A percentile compares a stretch with the other conserved stretches of the same genome.
Conservation (phyloP, 2,797 vertebrate species). For the Molossus alvarezi region DNA sequence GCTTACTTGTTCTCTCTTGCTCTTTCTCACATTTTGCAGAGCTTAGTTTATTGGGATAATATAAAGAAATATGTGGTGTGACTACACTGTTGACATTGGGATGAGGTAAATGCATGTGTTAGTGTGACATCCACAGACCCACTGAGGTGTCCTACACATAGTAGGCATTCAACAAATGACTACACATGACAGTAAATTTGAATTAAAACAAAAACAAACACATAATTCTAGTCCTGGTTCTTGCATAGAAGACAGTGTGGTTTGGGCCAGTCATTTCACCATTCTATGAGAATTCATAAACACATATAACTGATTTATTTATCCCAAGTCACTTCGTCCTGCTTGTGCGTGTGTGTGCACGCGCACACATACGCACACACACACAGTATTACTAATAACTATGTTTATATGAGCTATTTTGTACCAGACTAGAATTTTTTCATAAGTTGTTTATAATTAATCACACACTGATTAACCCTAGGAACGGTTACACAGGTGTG, state of each 20-base stretch:
- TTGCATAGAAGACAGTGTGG: not conserved
- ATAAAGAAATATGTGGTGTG: not conserved
- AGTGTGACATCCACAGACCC: not conserved
- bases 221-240: not conserved
- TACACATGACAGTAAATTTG: not conserved
- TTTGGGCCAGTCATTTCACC: not conserved
- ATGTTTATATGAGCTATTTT: conserved; percentile 5
- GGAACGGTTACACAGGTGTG: not conserved
- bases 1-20: not conserved
- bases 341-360: not conserved
- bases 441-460: conserved; percentile 42
- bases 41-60: not conserved
- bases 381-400: conserved; percentile 41
- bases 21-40: not conserved
- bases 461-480: not conserved
- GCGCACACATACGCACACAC: not conserved
- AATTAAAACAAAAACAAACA: conserved; percentile 6
- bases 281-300: not conserved
- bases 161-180: not conserved
- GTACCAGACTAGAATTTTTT: not conserved
- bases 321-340: not conserved
- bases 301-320: not conserved
- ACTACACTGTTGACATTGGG: not conserved
- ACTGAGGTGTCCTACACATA: not conserved
- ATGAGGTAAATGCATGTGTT: not conserved